Evolutionary conservation across 1,140 invertebrate genomes (phyloP).

Genomic region (Euwallacea fornicatus): DNA sequence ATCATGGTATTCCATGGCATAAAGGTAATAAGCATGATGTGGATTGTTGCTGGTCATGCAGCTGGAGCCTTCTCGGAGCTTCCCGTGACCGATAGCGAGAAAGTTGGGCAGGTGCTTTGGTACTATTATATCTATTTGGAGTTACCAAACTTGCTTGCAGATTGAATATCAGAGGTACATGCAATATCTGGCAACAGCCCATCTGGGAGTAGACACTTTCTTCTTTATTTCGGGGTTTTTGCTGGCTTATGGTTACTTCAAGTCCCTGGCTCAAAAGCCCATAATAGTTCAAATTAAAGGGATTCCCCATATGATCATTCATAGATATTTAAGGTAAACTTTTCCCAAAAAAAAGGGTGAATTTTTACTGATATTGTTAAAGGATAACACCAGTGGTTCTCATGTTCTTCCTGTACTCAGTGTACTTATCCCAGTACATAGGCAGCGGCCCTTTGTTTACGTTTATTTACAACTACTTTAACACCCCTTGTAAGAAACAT

Average conservation of each 20-base stretch:
- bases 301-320: constrained; percentile 43
- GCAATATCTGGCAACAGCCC: constrained; percentile 35
- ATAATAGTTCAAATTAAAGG: constrained; percentile 31
- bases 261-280: constrained; percentile 34
- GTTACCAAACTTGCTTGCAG: constrained; percentile 12
- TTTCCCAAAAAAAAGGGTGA: neutral
- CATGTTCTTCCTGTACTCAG: constrained; percentile 39
- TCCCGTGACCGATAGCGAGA: constrained; percentile 18
- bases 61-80: neutral
- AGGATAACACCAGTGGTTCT: constrained; percentile 44
- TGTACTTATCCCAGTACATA: constrained; percentile 39
- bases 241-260: constrained; percentile 46
- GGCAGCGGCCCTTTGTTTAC: constrained; percentile 40
- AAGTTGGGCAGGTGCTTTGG: constrained; percentile 17
- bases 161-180: constrained; percentile 16
- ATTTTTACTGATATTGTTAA: constrained; percentile 15
- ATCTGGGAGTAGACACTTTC: constrained; percentile 47
- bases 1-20: constrained; percentile 49
- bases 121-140: neutral
- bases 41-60: constrained; percentile 49
- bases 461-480: constrained; percentile 11
- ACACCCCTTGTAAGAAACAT: constrained; percentile 35
- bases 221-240: constrained; percentile 47
- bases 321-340: constrained; percentile 46
- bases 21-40: constrained; percentile 48